Evolutionary conservation across 2,113 vertebrate species (phyloP).

Genomic region (Aphelocoma coerulescens): DNA sequence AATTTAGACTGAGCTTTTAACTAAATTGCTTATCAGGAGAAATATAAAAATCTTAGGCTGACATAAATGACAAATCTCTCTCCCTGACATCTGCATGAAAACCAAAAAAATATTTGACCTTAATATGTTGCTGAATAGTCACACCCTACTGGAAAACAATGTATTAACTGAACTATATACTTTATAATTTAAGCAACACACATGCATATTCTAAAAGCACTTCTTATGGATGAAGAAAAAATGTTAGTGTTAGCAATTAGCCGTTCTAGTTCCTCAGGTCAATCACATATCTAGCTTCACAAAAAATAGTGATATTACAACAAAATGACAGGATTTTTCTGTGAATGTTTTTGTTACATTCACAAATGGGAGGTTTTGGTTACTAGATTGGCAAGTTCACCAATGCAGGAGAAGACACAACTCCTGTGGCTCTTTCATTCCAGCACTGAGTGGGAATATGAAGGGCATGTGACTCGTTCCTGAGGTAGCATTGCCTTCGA

Average conservation of each 20-base stretch:
- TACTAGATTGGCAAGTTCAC: neutral
- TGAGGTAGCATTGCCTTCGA: neutral
- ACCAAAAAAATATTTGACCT: neutral
- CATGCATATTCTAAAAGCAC: neutral
- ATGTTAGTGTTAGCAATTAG: neutral
- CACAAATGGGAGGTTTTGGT: neutral
- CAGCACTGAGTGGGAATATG: neutral
- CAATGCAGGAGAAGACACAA: neutral
- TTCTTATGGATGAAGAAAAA: neutral
- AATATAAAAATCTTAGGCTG: neutral
- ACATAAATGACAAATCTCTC: neutral
- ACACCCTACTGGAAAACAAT: neutral
- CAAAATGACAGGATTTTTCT: neutral
- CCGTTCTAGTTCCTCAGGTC: neutral
- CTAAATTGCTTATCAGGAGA: neutral
- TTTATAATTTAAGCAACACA: neutral
- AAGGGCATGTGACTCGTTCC: neutral
- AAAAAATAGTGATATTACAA: neutral
- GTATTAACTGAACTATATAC: neutral
- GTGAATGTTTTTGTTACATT: neutral
- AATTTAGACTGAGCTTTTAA: neutral
- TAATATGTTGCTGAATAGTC: neutral
- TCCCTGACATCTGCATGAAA: neutral
- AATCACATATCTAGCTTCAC: neutral
- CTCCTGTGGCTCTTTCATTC: neutral